These are phyloP conservation scores for Chiloscyllium plagiosum DNA, from an alignment of 2,113 vertebrate species.

Conservation along the genomic window DNA sequence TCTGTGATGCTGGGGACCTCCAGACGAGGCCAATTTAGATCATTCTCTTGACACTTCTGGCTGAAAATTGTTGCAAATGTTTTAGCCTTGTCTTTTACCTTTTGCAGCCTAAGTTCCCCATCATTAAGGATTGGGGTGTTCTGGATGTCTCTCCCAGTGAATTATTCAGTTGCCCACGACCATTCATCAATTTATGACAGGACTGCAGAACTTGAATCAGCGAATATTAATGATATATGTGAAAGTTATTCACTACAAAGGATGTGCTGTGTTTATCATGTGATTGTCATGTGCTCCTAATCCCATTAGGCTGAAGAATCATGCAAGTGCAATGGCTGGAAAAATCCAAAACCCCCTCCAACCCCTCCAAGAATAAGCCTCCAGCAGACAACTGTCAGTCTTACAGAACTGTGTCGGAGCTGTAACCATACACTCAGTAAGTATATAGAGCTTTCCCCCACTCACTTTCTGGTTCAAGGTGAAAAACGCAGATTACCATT, in stretches of 20 bases:
- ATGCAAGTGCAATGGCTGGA: constrained; percentile 98
- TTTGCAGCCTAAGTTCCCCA: too few species aligned
- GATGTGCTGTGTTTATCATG: background rate
- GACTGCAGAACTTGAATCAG: background rate
- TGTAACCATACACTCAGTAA: constrained; percentile 87
- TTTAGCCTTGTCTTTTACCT: too few species aligned
- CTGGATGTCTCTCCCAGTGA: too few species aligned
- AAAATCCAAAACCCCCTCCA: constrained; percentile 89
- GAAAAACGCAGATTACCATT: background rate
- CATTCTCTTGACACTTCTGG: too few species aligned
- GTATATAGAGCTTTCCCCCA: constrained; percentile 36
- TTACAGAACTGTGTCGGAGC: constrained; percentile 87
- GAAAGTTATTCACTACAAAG: background rate
- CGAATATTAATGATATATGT: background rate
- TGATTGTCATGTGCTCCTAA: background rate
- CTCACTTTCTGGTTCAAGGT: background rate
- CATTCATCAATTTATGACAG: too few species aligned
- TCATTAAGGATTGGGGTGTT: too few species aligned
- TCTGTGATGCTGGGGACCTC: too few species aligned
- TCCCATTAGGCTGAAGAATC: constrained; percentile 83
- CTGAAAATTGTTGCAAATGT: too few species aligned
- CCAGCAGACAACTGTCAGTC: constrained; percentile 70
- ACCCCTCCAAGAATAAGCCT: constrained; percentile 85
- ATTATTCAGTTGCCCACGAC: too few species aligned
- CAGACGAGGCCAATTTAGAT: too few species aligned